Evolutionary conservation across 2,888 invertebrate species (phyloP), one percentile per base, ranked within the genome.

Genomic region (Mythimna loreyi): DNA sequence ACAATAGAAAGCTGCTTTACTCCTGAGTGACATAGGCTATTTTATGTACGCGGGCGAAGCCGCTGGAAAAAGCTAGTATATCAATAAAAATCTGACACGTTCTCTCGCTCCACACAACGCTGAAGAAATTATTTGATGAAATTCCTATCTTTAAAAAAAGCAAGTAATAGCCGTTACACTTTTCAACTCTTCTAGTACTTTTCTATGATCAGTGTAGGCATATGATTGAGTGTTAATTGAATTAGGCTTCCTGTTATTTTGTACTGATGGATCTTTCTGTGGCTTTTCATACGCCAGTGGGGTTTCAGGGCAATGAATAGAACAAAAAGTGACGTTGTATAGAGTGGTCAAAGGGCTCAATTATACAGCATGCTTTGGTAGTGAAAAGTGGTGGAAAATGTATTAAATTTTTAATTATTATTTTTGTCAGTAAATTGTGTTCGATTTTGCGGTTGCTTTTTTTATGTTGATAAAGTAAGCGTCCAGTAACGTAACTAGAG

Each of bases 201-300:
- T 16, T 82, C 50, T 21, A 79, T 50, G 21, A 63, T 87, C 87
- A 2, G 2, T 58, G 85, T 67, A 49, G 21, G 56, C 73, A 71
- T 86, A 86, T 90, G 90, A 92, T 92, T 86, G 92, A 89, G 92
- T 93, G 93, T 92, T 91, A 92, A 94, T 94, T 92, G 87, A 89
- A 90, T 93, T 93, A 94, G 91, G 93, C 93, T 93, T 90, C 92
- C 90, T 71, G 88, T 89, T 90, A 90, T 90, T 89, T 89, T 87
- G 85, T 87, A 82, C 87, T 84, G 85, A 86, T 85, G 78, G 79
- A 68, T 74, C 72, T 81, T 80, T 80, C 82, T 86, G 88, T 78
- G 86, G 91, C 87, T 87, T 88, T 82, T 85, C 72, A 84, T 86
- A 86, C 61, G 62, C 78, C 52, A 63, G 68, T 76, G 76, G 87